Evolutionary conservation across 2,888 invertebrate genomes (phyloP).

Genomic region (Notodonta dromedarius): DNA sequence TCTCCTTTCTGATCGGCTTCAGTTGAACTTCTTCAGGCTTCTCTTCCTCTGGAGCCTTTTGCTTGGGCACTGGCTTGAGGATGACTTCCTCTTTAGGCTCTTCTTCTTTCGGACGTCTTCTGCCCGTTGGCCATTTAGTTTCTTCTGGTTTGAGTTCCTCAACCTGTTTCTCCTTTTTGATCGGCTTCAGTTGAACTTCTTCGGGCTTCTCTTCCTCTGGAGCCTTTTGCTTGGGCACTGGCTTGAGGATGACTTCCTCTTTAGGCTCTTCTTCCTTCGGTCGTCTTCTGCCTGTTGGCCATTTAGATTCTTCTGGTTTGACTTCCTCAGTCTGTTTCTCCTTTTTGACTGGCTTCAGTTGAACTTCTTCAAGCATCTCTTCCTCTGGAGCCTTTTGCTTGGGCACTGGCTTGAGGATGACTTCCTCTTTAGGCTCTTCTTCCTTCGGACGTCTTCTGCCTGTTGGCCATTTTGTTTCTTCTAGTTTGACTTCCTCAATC

Average conservation of each 20-base stretch:
- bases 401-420: conserved; percentile 74
- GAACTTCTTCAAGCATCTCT: conserved; percentile 53
- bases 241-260: conserved; percentile 72
- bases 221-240: conserved; percentile 57
- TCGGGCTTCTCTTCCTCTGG: conserved; percentile 52
- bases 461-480: conserved; percentile 49
- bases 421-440: conserved; percentile 57
- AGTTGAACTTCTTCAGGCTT: conserved; percentile 60
- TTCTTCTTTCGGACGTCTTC: conserved; percentile 46
- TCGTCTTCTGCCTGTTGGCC: conserved; percentile 53
- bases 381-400: conserved; percentile 49
- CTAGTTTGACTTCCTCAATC: conserved; percentile 54
- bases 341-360: conserved; percentile 44
- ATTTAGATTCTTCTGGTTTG: conserved; percentile 44
- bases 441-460: conserved; percentile 57
- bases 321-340: conserved; percentile 47
- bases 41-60: conserved; percentile 57
- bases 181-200: conserved; percentile 44
- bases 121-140: conserved; percentile 47
- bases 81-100: conserved; percentile 54
- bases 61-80: conserved; percentile 60
- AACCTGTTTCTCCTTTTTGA: conserved; percentile 46
- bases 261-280: conserved; percentile 61
- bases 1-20: conserved; percentile 38
- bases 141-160: conserved; percentile 50